Conservation (phyloP, 2,888 invertebrate genomes). For the Nemoura dubitans region DNA sequence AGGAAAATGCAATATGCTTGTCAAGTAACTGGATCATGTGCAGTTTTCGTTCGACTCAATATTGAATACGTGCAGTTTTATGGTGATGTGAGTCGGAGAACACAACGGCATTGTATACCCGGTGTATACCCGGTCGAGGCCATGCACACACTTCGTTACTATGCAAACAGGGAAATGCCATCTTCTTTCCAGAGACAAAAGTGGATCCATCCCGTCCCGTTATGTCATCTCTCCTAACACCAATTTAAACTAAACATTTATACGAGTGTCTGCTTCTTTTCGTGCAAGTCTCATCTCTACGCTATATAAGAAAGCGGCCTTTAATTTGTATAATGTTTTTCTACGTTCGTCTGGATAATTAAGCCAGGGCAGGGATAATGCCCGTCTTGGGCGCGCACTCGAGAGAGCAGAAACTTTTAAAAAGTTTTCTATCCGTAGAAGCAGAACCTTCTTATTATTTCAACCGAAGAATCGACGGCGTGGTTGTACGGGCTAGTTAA, state of each 20-base stretch:
- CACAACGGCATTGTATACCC: not conserved
- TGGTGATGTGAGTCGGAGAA: not conserved
- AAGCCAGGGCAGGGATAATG: not conserved
- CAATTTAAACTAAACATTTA: not conserved
- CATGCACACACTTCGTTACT: not conserved
- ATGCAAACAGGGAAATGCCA: not conserved
- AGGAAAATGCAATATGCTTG: not conserved
- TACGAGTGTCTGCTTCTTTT: not conserved
- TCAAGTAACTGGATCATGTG: not conserved
- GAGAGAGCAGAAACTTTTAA: not conserved
- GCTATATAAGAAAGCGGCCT: not conserved
- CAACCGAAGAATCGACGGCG: not conserved
- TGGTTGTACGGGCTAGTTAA: not conserved
- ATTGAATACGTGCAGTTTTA: not conserved
- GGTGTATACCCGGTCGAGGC: not conserved
- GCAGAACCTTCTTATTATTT: not conserved
- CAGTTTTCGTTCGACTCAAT: not conserved
- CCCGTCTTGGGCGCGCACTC: not conserved
- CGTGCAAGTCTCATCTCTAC: not conserved
- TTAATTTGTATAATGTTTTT: slow-evolving; percentile 12
- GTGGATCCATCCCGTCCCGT: not conserved
- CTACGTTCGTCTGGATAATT: not conserved
- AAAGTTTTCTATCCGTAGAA: not conserved
- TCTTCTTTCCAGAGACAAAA: not conserved
- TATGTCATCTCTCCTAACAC: not conserved